Conservation (phyloP, 2,797 vertebrate species). For the Ptychobarbus kaznakovi region DNA sequence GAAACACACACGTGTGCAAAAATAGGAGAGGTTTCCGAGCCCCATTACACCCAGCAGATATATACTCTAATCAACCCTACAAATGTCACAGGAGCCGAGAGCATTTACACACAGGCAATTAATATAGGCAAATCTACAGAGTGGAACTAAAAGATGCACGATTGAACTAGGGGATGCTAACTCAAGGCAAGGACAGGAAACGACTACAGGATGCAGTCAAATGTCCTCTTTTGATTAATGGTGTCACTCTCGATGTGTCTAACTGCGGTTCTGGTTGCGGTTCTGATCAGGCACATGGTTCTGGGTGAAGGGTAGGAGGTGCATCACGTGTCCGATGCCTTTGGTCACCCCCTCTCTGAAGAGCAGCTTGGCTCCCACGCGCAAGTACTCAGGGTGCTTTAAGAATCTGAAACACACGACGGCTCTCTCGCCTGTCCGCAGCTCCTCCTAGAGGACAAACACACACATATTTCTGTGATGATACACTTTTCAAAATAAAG, state of each 20-base stretch:
- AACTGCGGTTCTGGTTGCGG: constrained; percentile 63
- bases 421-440: constrained; percentile 93
- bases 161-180: constrained; percentile 8
- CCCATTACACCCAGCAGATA: constrained; percentile 5
- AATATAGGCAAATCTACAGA: constrained; percentile 11
- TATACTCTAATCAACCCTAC: neutral
- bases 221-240: neutral
- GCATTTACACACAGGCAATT: constrained; percentile 8
- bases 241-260: constrained; percentile 21
- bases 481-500: neutral
- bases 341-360: constrained; percentile 98
- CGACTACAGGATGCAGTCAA: neutral
- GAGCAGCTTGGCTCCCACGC: constrained; percentile 92
- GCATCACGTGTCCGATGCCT: constrained; percentile 94
- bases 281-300: constrained; percentile 65
- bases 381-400: constrained; percentile 96
- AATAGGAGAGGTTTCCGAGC: neutral
- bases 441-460: constrained; percentile 84
- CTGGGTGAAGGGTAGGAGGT: constrained; percentile 84
- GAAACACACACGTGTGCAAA: neutral
- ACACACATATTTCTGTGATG: neutral
- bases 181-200: constrained; percentile 27
- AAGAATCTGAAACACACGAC: constrained; percentile 95
- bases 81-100: constrained; percentile 20
- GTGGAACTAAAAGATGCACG: constrained; percentile 13